phyloP scores from a whole-genome alignment of 2,888 invertebrate species.

The Hyposoter didymator region DNA sequence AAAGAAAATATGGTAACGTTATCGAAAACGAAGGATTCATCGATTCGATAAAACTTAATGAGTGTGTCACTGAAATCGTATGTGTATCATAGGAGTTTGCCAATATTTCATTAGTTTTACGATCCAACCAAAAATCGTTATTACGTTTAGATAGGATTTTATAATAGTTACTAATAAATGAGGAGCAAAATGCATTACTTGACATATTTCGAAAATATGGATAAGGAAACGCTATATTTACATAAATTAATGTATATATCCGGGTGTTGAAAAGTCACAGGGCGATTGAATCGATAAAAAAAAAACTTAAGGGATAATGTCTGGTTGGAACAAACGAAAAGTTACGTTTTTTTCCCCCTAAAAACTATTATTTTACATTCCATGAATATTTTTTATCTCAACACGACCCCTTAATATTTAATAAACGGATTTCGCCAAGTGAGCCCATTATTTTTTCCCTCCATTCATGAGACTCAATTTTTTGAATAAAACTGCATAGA shows the following conservation, averaged over 20 bases:
- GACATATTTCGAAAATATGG: conserved; percentile 49
- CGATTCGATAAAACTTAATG: conserved; percentile 28
- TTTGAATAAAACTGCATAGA: not conserved
- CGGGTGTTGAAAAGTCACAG: conserved; percentile 32
- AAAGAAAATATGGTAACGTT: conserved; percentile 15
- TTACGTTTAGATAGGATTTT: conserved; percentile 70
- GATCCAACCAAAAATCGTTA: conserved; percentile 51
- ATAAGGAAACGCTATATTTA: conserved; percentile 51
- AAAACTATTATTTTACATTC: no score
- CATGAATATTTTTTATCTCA: not conserved
- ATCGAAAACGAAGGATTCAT: conserved; percentile 23
- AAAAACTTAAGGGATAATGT: no score
- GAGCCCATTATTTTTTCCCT: not conserved
- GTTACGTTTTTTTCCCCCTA: no score
- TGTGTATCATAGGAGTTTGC: conserved; percentile 55
- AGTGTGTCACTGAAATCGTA: conserved; percentile 41
- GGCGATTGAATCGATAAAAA: not conserved
- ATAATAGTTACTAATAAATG: conserved; percentile 67
- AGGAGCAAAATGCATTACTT: conserved; percentile 68
- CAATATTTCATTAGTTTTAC: conserved; percentile 63
- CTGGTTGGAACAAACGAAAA: no score
- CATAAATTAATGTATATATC: conserved; percentile 41
- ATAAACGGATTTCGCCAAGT: not conserved
- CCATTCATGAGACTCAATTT: not conserved
- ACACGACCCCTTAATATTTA: not conserved